Base-by-base conservation (phyloP, 1,140 invertebrate genomes). In the Neodiprion lecontei region DNA sequence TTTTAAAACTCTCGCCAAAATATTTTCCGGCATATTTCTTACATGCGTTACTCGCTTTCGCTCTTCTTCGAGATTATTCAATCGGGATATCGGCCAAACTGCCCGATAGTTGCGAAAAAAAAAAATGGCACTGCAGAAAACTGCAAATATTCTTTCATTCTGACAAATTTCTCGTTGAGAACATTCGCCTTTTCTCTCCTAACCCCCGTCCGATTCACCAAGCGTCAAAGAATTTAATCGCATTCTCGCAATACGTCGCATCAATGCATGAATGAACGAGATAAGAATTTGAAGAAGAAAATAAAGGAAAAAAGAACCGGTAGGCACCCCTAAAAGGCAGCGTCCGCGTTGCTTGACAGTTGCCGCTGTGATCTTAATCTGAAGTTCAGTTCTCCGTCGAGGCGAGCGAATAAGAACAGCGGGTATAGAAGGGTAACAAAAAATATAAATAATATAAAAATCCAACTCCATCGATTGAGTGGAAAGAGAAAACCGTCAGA, bases 311-410 rank as follows among this genome's bases (percentile, higher is more conserved):
- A 48, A 65, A 74, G 68, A 47, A 72, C 66, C 47, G 61, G 68
- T 48, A 76, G 50, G 69, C 72, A 77, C 71, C 77, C 76, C 73
- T 77, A 77, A 72, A 77, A 71, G 66, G 69, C 48, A 69, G n/a
- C 61, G 71, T 72, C 74, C 69, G 69, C 76, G 67, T 78, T 80
- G 77, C 78, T 77, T 80, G 82, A 83, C 82, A 81, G 79, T 78
- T 80, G 79, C 78, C 78, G 77, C 79, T 83, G 81, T 79, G 82
- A 84, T 82, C 82, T 84, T 82, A 83, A 84, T 83, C 82, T 82
- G 79, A 61, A 61, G 53, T 61, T 12, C 53, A 61, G 53, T 61
- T 17, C 53, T 61, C 53, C 4, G 53, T 61, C 9, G 53, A 17
- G 11, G 21, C 14, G 17, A 70, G 21, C 69, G 69, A 40, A 9